A percentile compares a stretch with the other conserved stretches of the same genome.
Conservation (phyloP, 1,140 invertebrate genomes). For the Euura saliciscinereae region DNA sequence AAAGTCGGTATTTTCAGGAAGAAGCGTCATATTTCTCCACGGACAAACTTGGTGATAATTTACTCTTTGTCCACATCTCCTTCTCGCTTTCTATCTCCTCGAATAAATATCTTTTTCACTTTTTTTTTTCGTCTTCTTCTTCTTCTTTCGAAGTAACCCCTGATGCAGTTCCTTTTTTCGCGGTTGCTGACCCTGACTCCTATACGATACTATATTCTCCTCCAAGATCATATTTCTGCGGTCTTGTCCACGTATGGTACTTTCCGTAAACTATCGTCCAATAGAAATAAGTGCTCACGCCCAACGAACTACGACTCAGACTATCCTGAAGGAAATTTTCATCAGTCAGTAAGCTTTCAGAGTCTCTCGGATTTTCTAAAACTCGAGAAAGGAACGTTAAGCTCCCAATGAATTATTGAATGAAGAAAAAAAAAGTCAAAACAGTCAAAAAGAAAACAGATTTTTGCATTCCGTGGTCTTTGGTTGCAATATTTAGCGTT, state of each 20-base stretch:
- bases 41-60: not conserved
- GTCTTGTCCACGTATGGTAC: too few species aligned
- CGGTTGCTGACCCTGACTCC: not conserved
- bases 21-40: not conserved
- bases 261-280: not conserved
- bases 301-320: not conserved
- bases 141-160: too few species aligned
- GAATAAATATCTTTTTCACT: constrained; percentile 1
- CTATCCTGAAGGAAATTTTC: not conserved
- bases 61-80: not conserved
- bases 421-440: too few species aligned
- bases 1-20: not conserved
- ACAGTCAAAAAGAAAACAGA: too few species aligned
- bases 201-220: too few species aligned
- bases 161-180: not conserved
- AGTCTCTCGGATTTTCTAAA: too few species aligned
- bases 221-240: too few species aligned
- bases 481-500: too few species aligned
- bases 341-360: not conserved
- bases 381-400: too few species aligned
- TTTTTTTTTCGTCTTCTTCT: not conserved
- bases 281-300: not conserved
- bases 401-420: too few species aligned
- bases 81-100: too few species aligned
- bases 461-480: too few species aligned